Evolutionary conservation across 2,797 vertebrate genomes (phyloP), one percentile per base, ranked within the genome.

Genomic region (Dipus sagitta): DNA sequence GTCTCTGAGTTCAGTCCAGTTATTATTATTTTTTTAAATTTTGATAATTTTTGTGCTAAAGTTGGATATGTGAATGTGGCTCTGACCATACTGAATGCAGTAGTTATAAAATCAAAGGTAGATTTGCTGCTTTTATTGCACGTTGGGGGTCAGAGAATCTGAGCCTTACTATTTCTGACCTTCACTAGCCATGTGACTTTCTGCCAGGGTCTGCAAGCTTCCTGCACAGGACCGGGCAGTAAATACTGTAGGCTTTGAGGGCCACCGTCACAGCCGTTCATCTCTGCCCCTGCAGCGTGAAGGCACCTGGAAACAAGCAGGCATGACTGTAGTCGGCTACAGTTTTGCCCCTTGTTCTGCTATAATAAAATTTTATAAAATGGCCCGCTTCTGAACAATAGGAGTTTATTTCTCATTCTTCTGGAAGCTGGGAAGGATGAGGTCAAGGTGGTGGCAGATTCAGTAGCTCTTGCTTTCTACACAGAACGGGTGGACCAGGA

Each of bases 51-150:
- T 47, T 47, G 62, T 62, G 70, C 47, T 30, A 71, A 58, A 81
- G 0, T 52, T 70, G 87, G n/a, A 28, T 58, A 2, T 54, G 81
- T 78, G 20, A 71, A 34, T 17, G 34, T 28, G 32, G 2, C n/a
- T 86, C 6, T 89, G 42, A 26, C 7, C 14, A 12, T 70, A 71
- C 68, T 76, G 11, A 38, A 17, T 38, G 65, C 3, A 65, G 52
- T 65, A n/a, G 68, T n/a, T 58, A 78, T n/a, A 71, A 62, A 93
- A 87, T 80, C 64, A 74, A n/a, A 38, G 71, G 38, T 12, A 83
- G 4, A 78, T 24, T 67, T 74, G 42, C 30, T 79, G 5, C 28
- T 20, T 2, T 26, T 26, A 47, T 34, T 38, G 32, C 15, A 23
- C 11, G 74, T 92, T 47, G 30, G 65, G 65, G 68, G 60, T 18